Percentiles rank a stretch among this genome's conserved stretches.
Evolutionary conservation across 2,113 vertebrate species (phyloP).

Genomic region (Myodes glareolus): DNA sequence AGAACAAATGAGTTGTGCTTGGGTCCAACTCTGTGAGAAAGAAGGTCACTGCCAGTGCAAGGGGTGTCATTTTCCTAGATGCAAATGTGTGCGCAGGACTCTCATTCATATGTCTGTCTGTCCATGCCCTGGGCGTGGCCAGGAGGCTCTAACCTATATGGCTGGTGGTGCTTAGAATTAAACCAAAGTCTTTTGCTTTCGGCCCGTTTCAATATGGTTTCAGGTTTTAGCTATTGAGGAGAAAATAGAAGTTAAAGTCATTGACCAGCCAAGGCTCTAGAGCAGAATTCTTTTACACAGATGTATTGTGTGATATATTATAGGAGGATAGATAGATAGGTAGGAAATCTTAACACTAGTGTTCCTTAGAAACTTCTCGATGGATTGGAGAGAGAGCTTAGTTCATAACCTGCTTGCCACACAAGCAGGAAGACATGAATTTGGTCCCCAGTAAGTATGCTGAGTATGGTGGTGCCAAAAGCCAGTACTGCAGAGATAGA

Average conservation of each 20-base stretch:
- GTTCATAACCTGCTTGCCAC: not conserved
- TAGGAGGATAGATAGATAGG: not conserved
- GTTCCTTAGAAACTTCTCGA: not conserved
- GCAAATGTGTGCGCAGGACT: not conserved
- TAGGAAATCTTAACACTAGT: not conserved
- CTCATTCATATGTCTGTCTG: not conserved
- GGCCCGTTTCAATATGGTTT: not conserved
- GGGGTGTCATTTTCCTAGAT: not conserved
- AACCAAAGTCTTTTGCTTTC: not conserved
- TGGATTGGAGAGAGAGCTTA: not conserved
- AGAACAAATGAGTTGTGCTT: constrained; percentile 31
- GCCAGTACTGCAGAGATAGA: not conserved
- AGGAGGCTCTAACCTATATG: not conserved
- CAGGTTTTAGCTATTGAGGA: not conserved
- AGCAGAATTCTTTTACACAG: constrained; percentile 38
- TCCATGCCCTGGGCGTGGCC: not conserved
- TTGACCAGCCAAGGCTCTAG: not conserved
- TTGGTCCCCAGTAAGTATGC: not conserved
- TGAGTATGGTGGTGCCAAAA: no score
- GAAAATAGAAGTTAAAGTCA: constrained; percentile 33
- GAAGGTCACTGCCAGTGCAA: not conserved
- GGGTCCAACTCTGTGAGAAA: not conserved
- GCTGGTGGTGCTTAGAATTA: not conserved
- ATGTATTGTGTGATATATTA: not conserved
- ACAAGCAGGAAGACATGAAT: not conserved